Conservation (phyloP, 2,888 invertebrate species). For the Drosophila diplacantha region DNA sequence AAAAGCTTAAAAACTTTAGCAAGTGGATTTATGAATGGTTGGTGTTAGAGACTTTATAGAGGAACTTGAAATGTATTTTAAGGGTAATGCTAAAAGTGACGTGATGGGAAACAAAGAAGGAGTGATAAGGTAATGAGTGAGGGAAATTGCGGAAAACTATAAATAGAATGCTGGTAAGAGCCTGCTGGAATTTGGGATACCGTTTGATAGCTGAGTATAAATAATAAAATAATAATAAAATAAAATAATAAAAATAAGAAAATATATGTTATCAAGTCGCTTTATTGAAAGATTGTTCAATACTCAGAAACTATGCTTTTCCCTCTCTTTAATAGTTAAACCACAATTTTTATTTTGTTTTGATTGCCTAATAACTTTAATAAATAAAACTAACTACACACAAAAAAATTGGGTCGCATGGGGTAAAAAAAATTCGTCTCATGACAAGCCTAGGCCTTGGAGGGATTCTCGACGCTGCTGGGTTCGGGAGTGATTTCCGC, state of each 20-base stretch:
- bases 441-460: conserved; percentile 44
- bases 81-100: neutral
- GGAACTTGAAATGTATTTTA: neutral
- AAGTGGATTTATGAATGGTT: conserved; percentile 3
- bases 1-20: neutral
- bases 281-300: too few relatives aligned
- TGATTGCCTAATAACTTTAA: conserved; percentile 27
- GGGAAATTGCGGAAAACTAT: neutral
- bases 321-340: neutral
- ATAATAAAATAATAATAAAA: too few relatives aligned
- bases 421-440: conserved; percentile 19
- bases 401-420: conserved; percentile 25
- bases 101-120: too few relatives aligned
- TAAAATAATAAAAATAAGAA: too few relatives aligned
- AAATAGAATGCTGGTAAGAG: neutral
- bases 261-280: too few relatives aligned
- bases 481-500: conserved; percentile 33
- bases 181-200: too few relatives aligned
- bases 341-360: conserved; percentile 1
- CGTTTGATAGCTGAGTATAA: too few relatives aligned
- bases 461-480: conserved; percentile 43
- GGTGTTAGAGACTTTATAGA: neutral
- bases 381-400: conserved; percentile 47
- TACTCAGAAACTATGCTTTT: neutral
- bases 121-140: neutral